Conservation (phyloP, 2,797 vertebrate species). For the Danio jaintianensis region DNA sequence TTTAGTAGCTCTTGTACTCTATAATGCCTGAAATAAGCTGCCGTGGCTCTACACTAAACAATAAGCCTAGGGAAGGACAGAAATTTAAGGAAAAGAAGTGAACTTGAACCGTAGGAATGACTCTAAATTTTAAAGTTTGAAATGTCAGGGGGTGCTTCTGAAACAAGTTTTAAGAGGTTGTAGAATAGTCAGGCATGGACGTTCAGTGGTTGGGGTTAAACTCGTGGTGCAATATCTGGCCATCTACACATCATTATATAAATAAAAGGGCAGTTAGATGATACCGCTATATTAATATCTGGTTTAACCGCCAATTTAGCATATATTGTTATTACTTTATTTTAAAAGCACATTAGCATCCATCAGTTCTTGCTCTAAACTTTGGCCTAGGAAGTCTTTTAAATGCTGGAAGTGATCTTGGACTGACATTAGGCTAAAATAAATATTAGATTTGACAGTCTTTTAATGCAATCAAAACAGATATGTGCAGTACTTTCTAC, state of each 20-base stretch:
- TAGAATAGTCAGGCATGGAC: neutral
- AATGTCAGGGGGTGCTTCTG: conserved; percentile 6
- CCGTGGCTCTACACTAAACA: conserved; percentile 24
- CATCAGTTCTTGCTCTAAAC: neutral
- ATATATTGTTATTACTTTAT: neutral
- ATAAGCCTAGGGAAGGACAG: neutral
- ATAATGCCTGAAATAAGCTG: conserved; percentile 35
- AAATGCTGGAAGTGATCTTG: neutral
- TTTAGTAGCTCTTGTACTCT: conserved; percentile 38
- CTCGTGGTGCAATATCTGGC: neutral
- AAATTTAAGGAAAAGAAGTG: conserved; percentile 21
- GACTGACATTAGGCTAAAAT: neutral
- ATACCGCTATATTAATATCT: neutral
- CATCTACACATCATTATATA: conserved; percentile 14
- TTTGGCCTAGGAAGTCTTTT: neutral
- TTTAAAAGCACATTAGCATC: neutral
- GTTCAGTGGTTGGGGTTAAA: conserved; percentile 23
- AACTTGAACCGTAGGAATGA: conserved; percentile 14
- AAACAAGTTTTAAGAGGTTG: neutral
- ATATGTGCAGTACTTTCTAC: neutral
- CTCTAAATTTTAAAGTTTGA: conserved; percentile 22
- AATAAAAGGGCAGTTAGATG: neutral
- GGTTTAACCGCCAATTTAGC: neutral
- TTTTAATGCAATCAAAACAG: neutral
- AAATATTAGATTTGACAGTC: neutral